Base-by-base conservation (phyloP, 2,888 invertebrate species). In the Drosophila planitibia region DNA sequence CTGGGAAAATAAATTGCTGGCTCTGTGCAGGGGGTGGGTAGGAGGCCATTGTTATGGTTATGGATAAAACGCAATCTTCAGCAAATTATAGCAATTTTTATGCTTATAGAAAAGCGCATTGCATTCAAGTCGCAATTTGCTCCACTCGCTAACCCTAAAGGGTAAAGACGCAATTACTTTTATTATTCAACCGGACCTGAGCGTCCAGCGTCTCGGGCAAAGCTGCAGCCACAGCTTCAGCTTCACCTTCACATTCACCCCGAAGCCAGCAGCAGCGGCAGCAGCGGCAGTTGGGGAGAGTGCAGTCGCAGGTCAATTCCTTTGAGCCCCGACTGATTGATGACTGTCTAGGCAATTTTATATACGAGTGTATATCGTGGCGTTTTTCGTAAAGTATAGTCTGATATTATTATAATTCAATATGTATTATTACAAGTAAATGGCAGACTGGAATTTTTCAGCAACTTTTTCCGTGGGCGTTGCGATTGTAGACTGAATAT, bases 51-150 rank as follows among this genome's bases (percentile, higher is more conserved):
- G 81, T 81, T 80, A 82, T 75, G 88, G 87, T 89, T 89, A 89
- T 85, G 89, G 82, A 90, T 85, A 89, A 87, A 89, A 83, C 76
- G 81, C 82, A 91, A 91, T 91, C 89, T 86, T 76, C 73, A 82
- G 83, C 80, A 92, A 92, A 92, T 92, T 92, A 91, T 91, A 91
- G 92, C 89, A 92, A 92, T 92, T 92, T 92, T 88, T 89, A 85
- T 89, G 88, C 87, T 90, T 86, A 76, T 78, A 82, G 85, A 82
- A 83, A 86, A 89, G 78, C 76, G 76, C 74, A 81, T 70, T 72
- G 76, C 85, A 80, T 76, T 79, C 76, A 80, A 70, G 61, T 80
- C 53, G 83, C 89, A 88, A 89, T 90, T 88, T 88, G 85, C 85
- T 90, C 39, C 82, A 87, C 79, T 90, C 78, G 84, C 76, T 91